phyloP scores from a whole-genome alignment of 2,113 vertebrate species.

The Lamprotornis superbus region DNA sequence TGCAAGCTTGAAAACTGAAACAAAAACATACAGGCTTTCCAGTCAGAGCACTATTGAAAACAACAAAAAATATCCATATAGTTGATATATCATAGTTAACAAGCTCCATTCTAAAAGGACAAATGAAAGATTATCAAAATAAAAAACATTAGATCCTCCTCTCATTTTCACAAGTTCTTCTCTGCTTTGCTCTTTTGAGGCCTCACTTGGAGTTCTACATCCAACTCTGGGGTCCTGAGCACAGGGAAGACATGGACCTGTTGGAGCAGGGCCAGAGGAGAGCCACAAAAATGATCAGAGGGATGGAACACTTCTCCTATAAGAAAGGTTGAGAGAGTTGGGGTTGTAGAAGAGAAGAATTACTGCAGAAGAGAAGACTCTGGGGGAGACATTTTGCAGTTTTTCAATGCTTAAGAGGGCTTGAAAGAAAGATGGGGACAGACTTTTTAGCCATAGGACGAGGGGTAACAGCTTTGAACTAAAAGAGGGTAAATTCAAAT shows the following conservation, averaged over 20 bases:
- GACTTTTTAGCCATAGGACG: neutral
- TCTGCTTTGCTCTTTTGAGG: neutral
- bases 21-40: neutral
- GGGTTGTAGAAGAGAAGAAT: neutral
- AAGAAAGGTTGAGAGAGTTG: neutral
- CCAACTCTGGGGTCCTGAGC: neutral
- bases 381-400: fast-evolving
- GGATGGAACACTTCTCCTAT: no score
- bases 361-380: neutral
- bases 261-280: neutral
- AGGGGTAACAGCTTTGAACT: neutral
- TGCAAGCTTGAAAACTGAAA: neutral
- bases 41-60: neutral
- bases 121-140: neutral
- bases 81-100: neutral
- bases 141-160: neutral
- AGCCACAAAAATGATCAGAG: neutral
- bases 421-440: neutral
- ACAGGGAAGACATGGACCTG: neutral
- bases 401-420: neutral
- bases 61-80: neutral
- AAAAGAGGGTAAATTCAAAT: neutral
- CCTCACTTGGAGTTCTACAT: neutral
- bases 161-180: neutral
- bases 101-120: neutral